A percentile compares a stretch with the other conserved stretches of the same genome.
These are phyloP conservation scores for Ennomos fuscantarius DNA, from an alignment of 2,888 invertebrate species.

Conservation along the genomic window DNA sequence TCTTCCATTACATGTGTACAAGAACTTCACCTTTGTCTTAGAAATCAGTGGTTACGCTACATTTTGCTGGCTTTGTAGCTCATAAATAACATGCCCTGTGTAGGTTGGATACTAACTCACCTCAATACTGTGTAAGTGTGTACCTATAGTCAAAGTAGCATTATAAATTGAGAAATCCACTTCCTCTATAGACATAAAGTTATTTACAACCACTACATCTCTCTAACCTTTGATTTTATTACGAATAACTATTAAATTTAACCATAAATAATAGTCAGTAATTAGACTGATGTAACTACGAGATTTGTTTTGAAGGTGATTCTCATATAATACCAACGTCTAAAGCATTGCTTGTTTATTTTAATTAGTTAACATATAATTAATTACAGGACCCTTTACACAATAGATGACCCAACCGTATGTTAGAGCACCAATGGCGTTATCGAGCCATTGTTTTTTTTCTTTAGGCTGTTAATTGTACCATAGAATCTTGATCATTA, in stretches of 20 bases:
- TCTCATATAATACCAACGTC: constrained; percentile 18
- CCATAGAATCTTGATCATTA: too few relatives aligned
- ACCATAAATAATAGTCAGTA: constrained; percentile 3
- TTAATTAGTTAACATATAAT: constrained; percentile 23
- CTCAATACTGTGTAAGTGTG: too few relatives aligned
- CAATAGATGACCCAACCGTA: constrained; percentile 11
- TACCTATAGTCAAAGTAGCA: neutral
- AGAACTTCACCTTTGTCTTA: too few relatives aligned
- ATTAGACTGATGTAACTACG: constrained; percentile 15
- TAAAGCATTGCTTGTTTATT: constrained; percentile 2
- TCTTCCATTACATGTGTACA: too few relatives aligned
- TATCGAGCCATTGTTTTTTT: constrained; percentile 14
- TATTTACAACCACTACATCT: constrained; percentile 18
- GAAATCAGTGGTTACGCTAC: too few relatives aligned
- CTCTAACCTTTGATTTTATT: constrained; percentile 28
- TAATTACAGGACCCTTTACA: constrained; percentile 18
- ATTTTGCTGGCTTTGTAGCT: too few relatives aligned
- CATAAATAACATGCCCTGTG: too few relatives aligned
- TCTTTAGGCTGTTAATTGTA: neutral
- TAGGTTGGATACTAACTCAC: too few relatives aligned
- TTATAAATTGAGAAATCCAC: constrained; percentile 19
- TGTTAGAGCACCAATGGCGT: neutral
- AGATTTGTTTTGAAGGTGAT: constrained; percentile 23
- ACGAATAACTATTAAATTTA: constrained; percentile 20
- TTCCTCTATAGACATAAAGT: constrained; percentile 17